Conservation (phyloP, 2,113 vertebrate species). For the Nesoenas mayeri region DNA sequence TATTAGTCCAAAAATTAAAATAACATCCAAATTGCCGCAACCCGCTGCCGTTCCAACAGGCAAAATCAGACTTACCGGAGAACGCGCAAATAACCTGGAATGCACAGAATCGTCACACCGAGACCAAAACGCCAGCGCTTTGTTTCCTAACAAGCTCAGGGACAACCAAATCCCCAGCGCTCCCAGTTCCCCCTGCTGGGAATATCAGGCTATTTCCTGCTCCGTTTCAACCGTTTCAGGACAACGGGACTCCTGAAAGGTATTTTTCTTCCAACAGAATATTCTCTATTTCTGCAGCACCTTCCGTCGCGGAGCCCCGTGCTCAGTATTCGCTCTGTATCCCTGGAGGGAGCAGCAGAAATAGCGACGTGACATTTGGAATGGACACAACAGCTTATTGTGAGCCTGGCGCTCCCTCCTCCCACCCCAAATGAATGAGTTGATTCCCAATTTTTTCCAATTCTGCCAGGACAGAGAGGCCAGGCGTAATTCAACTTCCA, state of each 20-base stretch:
- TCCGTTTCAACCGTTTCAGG: neutral
- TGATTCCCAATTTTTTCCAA: neutral
- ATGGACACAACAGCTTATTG: neutral
- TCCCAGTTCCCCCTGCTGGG: neutral
- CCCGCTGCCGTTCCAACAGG: neutral
- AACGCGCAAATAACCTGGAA: constrained; percentile 71
- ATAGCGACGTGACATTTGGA: neutral
- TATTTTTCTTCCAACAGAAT: neutral
- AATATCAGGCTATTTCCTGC: neutral
- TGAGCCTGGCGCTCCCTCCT: neutral
- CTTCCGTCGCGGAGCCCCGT: neutral
- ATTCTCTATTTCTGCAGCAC: neutral
- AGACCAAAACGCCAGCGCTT: constrained; percentile 41
- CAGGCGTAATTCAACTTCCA: neutral
- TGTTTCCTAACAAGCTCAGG: constrained; percentile 52
- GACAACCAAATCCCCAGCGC: neutral
- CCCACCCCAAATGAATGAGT: neutral
- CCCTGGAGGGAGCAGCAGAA: neutral
- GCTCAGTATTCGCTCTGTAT: neutral
- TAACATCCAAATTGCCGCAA: neutral
- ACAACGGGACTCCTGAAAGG: neutral
- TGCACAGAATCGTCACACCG: constrained; percentile 70
- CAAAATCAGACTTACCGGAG: neutral
- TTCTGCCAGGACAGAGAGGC: neutral
- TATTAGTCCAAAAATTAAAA: neutral